phyloP scores from a whole-genome alignment of 1,140 invertebrate genomes.

The Plectrocnemia conspersa region DNA sequence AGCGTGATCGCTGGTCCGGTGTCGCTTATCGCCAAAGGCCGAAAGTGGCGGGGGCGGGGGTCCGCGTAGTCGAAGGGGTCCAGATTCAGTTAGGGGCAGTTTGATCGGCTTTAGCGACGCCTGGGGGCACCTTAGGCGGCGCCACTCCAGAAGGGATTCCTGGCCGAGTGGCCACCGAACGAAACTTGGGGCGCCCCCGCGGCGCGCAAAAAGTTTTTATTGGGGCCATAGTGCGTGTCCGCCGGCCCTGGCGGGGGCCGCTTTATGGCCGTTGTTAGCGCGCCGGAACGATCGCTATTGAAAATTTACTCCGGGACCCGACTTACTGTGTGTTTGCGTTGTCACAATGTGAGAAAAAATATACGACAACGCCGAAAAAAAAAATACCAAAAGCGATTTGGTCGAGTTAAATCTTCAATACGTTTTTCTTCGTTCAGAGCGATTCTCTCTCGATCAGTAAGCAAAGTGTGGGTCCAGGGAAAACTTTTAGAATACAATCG shows the following conservation, averaged over 20 bases:
- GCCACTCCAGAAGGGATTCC: constrained; percentile 19
- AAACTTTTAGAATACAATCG: too few relatives aligned
- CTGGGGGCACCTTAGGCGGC: constrained; percentile 14
- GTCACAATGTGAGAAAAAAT: too few relatives aligned
- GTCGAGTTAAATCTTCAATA: too few relatives aligned
- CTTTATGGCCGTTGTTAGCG: background rate
- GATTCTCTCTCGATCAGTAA: too few relatives aligned
- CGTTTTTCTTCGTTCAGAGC: too few relatives aligned
- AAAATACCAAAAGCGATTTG: too few relatives aligned
- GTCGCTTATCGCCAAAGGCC: background rate
- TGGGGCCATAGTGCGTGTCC: constrained; percentile 2
- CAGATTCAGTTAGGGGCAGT: constrained; percentile 23
- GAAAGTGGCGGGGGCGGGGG: background rate
- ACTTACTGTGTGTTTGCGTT: too few relatives aligned
- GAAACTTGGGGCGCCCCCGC: background rate
- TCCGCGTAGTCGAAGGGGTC: background rate
- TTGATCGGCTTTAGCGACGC: constrained; percentile 25
- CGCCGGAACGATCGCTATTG: background rate
- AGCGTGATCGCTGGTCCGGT: background rate
- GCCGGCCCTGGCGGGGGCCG: background rate
- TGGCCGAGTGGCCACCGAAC: background rate
- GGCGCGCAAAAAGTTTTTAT: constrained; percentile 10
- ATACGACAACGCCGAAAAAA: too few relatives aligned
- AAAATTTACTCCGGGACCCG: background rate
- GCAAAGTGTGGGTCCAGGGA: too few relatives aligned